Base-by-base conservation (phyloP, 1,140 invertebrate species). In the Goniozus legneri region DNA sequence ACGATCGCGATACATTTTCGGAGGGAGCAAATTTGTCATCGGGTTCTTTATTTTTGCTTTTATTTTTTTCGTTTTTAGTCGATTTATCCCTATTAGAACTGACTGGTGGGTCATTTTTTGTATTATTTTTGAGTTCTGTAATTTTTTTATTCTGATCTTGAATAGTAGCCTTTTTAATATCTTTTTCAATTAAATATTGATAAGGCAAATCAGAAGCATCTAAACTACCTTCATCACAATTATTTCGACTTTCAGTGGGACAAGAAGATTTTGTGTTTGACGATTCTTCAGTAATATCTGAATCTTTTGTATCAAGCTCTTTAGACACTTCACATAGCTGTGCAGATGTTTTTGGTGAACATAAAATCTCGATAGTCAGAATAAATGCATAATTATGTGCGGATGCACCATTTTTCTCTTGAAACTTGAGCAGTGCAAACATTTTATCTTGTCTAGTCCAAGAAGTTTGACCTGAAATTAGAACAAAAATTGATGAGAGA, bases 361-460 rank as follows among this genome's bases (percentile, higher is more conserved):
- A 0, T 0, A 50, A 12, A 0, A 62, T 22, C 37, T 61, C 69
- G 13, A 75, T 62, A 3, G 70, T 75, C 2, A 75, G 45, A 6
- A 71, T 51, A 41, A 73, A 73, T 2, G 70, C 73, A 24, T 62
- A 57, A 12, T 65, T 63, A 51, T 62, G 71, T 35, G 65, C 54
- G 3, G 47, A 48, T 1, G 62, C 65, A 7, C 60, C 58, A 3
- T 50, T 58, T 34, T 58, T 56, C 30, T 71, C 62, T 2, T 51
- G 50, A 38, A 75, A 75, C 35, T 75, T 71, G n/a, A 69, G 30
- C 43, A 68, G 57, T 0, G 72, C 72, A 44, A 73, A 73, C 57
- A 70, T 71, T 52, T 73, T 73, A 30, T 75, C 72, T 18, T 69
- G 68, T 2, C 68, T 62, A 8, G 67, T 71, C 71, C 71, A 73